Base-by-base conservation (phyloP, 2,797 vertebrate species). In the Setipinna tenuifilis region DNA sequence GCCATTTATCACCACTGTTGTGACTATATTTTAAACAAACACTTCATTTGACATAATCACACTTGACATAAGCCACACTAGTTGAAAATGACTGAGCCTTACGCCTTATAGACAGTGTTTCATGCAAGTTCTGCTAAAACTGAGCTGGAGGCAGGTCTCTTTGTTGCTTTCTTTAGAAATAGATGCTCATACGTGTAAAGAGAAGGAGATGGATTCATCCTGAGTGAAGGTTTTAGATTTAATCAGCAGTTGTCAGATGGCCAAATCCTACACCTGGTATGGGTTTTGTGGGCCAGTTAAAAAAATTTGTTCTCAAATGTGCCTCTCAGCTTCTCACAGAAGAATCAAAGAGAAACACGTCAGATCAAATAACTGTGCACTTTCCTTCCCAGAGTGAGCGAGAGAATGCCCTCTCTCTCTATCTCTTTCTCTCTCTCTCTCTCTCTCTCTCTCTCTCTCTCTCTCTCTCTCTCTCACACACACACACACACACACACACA, bases 401-500 rank as follows among this genome's bases (percentile, higher is more conserved):
- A 41, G 35, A 2, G 35, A 41, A 41, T 5, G 35, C 90, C 87
- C 92, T 91, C 92, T 93, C 92, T 88, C 92, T 91, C 93, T 93
- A 92, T 93, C 92, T 86, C 90, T 93, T 92, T 93, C 90, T 89
- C 68, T 89, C 90, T 93, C 89, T 86, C 90, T 89, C 88, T n/a
- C 92, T 92, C 92, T 91, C 91, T 87, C 90, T 87, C 85, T 87
- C 92, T 93, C 93, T 93, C 93, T 93, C 87, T 10, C 44, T 7
- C 68, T 85, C 59, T 65, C 25, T 41, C 50, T 17, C 54, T 75
- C 28, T 61, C 82, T 65, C 75, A 62, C 82, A 81, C 86, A 31
- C 58, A 78, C 50, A 31, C 80, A 62, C 82, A 28, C 54, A 41
- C 83, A 31, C 82, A 82, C 50, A 25, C 71, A 75, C 82, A 61